Base-by-base conservation (phyloP, 2,797 vertebrate genomes). In the Macrochelys suwanniensis region DNA sequence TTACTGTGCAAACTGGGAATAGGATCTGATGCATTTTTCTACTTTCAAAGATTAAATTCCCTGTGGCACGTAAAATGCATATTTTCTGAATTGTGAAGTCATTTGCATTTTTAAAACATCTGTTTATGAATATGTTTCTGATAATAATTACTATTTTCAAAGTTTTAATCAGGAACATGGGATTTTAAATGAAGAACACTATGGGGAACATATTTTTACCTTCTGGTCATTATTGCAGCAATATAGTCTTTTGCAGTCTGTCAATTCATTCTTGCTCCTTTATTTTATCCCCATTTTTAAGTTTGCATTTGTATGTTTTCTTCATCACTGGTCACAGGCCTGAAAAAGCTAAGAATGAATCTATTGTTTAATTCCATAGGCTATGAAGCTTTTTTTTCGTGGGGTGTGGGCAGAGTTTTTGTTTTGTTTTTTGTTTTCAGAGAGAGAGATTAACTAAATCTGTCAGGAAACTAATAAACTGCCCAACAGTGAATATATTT, bases 111-210 rank as follows among this genome's bases (percentile, higher is more conserved):
- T 89, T 0, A 95, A 97, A 96, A 93, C 93, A 97, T 96, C 92
- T 97, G 88, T 93, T 97, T 97, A 94, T 96, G 93, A 97, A 97
- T 96, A 94, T 94, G 85, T 95, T 96, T 97, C 89, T 95, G 80
- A 89, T 96, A 97, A 96, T 96, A 97, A 98, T 97, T 96, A 91
- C 90, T 97, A 86, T 97, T 98, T 97, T 94, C 95, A 81, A 96
- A 96, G 78, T 95, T 97, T 95, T 96, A 96, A 95, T 94, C 87
- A 86, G 87, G 79, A 96, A 33, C 91, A 78, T 53, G 61, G 90
- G 87, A 86, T 92, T 95, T 96, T 84, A 95, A 95, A 95, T 79
- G 74, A 96, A 94, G 57, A 91, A 89, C 51, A 84, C 89, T 90
- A 71, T 28, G 93, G 54, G 80, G 84, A 97, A 78, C 83, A 94